Evolutionary conservation across 2,797 vertebrate genomes (phyloP), one percentile per base, ranked within the genome.

Genomic region (Pitangus sulphuratus): DNA sequence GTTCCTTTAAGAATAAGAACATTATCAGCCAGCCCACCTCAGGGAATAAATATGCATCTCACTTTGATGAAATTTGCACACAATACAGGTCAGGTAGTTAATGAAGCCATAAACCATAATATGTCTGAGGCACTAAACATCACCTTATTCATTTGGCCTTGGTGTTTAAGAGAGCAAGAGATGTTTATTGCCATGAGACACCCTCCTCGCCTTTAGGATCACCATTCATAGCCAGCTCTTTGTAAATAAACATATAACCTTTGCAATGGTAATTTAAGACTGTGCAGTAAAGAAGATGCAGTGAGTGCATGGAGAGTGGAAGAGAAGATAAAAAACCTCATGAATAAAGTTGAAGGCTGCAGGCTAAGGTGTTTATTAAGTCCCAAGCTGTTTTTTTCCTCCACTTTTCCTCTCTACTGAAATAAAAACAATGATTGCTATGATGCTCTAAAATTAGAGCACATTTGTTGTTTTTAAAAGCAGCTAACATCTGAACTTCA

Each of bases 231-330:
- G 97, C 91, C 79, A 84, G 95, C 87, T 97, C 94, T 98, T 98
- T 96, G 98, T 98, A 98, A 98, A 98, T 98, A 98, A 98, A 97
- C 97, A 98, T 97, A 97, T 97, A 98, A 98, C 97, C 98, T 98
- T 97, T 97, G 97, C 96, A 96, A 98, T 98, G 97, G 97, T 98
- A 98, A 98, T 98, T 97, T 98, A 98, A 98, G 97, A 95, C 96
- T 89, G 87, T 65, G 95, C 96, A 97, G 98, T 98, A 97, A 97
- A 98, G 97, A 97, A 97, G 97, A 97, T 89, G 91, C 95, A 91
- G 89, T 95, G 97, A 97, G 96, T 87, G 90, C 88, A 87, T 82
- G 50, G 75, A 96, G 92, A 97, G 92, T 86, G 96, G 95, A 95
- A 97, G 95, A 95, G 93, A 95, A 98, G 96, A 98, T 98, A 97